Evolutionary conservation across 1,140 invertebrate genomes (phyloP), one percentile per base, ranked within the genome.

Genomic region (Rhyacophila brunnea): DNA sequence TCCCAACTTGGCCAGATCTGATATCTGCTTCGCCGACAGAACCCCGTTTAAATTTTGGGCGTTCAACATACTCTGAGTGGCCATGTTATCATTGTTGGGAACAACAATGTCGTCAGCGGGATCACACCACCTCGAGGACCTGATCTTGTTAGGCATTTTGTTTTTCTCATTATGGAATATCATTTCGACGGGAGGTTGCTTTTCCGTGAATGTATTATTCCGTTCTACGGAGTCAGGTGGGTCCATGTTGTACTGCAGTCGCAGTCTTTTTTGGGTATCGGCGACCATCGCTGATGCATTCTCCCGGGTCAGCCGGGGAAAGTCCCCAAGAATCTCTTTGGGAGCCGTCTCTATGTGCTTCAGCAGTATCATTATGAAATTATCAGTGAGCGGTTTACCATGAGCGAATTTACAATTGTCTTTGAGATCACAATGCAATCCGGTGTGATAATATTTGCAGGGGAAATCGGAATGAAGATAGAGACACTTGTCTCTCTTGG

Each of bases 381-480:
- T 82, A 52, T 91, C 90, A 67, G 83, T 87, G 0, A 98, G 77
- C 0, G 92, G 88, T 63, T 89, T 85, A 13, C 84, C 85, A 76
- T 98, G 95, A 35, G 92, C 93, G 74, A 98, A 98, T 76, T 96
- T 93, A 78, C 96, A 99, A 52, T 88, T 88, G 34, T 81, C 80
- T 55, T 84, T 83, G 17, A 92, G 89, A 62, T 83, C 84, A 74
- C 95, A 98, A 44, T 89, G 87, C 65, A 92, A 83, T 65, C 93
- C 94, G 42, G 93, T 92, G 70, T 98, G 95, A 71, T 89, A 97
- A 80, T 92, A 97, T 81, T 98, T 98, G 78, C 96, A 99, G 32
- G 96, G 96, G 73, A 96, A 98, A 72, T 98, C 95, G 66, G 90
- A 87, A 80, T 99, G 96, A 89, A 98, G 92, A 70, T 96, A 99